These are phyloP conservation scores for Lysandra bellargus DNA, from an alignment of 2,888 invertebrate genomes.

Conservation along the genomic window DNA sequence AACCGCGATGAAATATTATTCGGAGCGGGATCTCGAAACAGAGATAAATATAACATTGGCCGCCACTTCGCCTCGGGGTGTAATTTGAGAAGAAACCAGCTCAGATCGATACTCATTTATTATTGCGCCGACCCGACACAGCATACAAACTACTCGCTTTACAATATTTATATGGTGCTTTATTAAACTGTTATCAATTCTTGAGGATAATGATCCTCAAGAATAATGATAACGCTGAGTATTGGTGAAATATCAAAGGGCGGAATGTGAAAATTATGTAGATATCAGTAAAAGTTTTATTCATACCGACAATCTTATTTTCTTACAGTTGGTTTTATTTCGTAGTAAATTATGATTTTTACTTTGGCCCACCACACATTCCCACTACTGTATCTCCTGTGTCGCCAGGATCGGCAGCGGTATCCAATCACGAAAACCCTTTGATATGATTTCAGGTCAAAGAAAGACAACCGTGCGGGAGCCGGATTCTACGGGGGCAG, in stretches of 20 bases:
- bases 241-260: background rate
- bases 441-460: too few species aligned
- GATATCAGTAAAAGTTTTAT: background rate
- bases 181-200: conserved; percentile 21
- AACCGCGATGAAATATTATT: conserved; percentile 20
- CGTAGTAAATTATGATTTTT: too few species aligned
- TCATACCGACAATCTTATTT: too few species aligned
- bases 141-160: conserved; percentile 34
- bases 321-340: too few species aligned
- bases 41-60: conserved; percentile 28
- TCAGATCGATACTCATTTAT: conserved; percentile 44
- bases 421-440: too few species aligned
- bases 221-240: background rate
- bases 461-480: too few species aligned
- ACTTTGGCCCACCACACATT: too few species aligned
- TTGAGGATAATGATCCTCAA: background rate
- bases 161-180: conserved; percentile 27
- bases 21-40: conserved; percentile 7
- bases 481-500: too few species aligned
- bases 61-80: conserved; percentile 28
- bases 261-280: background rate
- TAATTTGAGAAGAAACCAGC: conserved; percentile 41
- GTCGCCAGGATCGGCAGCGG: too few species aligned
- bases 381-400: too few species aligned
- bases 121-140: conserved; percentile 39